These are phyloP conservation scores for Coenonympha arcania DNA, from an alignment of 2,888 invertebrate genomes.

Conservation along the genomic window DNA sequence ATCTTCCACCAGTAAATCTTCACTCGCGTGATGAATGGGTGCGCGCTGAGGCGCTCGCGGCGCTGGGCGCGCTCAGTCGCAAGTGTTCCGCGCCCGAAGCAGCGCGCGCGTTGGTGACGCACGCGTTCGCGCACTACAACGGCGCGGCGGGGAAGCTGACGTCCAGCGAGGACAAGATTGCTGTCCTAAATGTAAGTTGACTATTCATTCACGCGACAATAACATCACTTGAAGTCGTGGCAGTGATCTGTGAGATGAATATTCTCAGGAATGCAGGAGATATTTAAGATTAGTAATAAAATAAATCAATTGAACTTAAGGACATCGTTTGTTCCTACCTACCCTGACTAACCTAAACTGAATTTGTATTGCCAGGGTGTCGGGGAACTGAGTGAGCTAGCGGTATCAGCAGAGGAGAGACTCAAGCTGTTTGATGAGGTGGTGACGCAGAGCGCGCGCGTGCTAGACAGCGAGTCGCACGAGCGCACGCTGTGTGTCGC, in stretches of 20 bases:
- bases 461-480: slow-evolving; percentile 90
- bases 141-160: slow-evolving; percentile 94
- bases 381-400: slow-evolving; percentile 68
- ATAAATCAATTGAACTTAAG: too few relatives aligned
- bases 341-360: too few relatives aligned
- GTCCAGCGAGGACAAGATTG: slow-evolving; percentile 89
- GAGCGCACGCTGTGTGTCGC: slow-evolving; percentile 90
- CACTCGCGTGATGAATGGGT: slow-evolving; percentile 88
- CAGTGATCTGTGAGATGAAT: too few relatives aligned
- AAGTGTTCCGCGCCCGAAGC: slow-evolving; percentile 79
- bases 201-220: too few relatives aligned
- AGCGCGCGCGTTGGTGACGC: slow-evolving; percentile 79
- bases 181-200: slow-evolving; percentile 78
- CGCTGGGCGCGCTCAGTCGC: slow-evolving; percentile 77
- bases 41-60: slow-evolving; percentile 81
- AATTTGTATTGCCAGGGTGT: slow-evolving; percentile 46
- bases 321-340: too few relatives aligned
- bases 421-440: slow-evolving; percentile 74
- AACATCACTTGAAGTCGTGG: too few relatives aligned
- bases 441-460: slow-evolving; percentile 80
- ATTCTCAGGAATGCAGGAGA: too few relatives aligned
- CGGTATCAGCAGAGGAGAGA: slow-evolving; percentile 74
- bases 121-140: slow-evolving; percentile 85
- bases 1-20: slow-evolving; percentile 76
- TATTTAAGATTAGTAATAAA: too few relatives aligned